These are phyloP conservation scores for Epinephelus malabaricus DNA, from an alignment of 2,797 vertebrate genomes.

Conservation along the genomic window DNA sequence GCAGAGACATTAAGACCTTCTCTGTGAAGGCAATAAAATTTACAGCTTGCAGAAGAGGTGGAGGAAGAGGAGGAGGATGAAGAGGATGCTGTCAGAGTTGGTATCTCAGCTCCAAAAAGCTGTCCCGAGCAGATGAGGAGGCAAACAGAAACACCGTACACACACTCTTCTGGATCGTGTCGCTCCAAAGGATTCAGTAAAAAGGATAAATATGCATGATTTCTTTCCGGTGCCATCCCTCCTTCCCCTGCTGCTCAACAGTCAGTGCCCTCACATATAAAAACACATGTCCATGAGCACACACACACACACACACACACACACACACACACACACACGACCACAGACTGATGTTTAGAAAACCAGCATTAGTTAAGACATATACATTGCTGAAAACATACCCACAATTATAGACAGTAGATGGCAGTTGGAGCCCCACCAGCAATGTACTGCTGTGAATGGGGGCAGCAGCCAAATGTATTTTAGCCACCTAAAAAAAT, in stretches of 20 bases:
- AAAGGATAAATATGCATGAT: conserved; percentile 51
- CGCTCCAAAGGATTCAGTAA: conserved; percentile 49
- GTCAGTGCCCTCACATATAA: conserved; percentile 24
- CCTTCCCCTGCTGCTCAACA: conserved; percentile 2
- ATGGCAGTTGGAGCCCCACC: no score
- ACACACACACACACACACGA: not conserved
- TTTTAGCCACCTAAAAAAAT: no score
- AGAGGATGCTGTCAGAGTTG: conserved; percentile 49
- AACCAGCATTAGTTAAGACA: not conserved
- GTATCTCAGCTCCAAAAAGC: conserved; percentile 37
- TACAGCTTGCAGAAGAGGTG: conserved; percentile 37
- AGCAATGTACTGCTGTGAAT: no score
- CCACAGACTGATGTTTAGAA: conserved; percentile 1
- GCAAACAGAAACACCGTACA: not conserved
- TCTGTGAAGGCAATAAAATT: conserved; percentile 49
- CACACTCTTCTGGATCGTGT: conserved; percentile 36
- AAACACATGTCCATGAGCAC: not conserved
- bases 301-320: conserved; percentile 11
- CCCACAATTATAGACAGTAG: no score
- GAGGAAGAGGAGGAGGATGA: conserved; percentile 13
- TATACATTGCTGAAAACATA: not conserved
- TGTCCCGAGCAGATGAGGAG: conserved; percentile 46
- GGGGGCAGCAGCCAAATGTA: no score
- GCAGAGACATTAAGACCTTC: conserved; percentile 57
- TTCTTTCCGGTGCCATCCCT: conserved; percentile 8